These are phyloP conservation scores for Carapus acus DNA, from an alignment of 2,797 vertebrate species.

Conservation along the genomic window DNA sequence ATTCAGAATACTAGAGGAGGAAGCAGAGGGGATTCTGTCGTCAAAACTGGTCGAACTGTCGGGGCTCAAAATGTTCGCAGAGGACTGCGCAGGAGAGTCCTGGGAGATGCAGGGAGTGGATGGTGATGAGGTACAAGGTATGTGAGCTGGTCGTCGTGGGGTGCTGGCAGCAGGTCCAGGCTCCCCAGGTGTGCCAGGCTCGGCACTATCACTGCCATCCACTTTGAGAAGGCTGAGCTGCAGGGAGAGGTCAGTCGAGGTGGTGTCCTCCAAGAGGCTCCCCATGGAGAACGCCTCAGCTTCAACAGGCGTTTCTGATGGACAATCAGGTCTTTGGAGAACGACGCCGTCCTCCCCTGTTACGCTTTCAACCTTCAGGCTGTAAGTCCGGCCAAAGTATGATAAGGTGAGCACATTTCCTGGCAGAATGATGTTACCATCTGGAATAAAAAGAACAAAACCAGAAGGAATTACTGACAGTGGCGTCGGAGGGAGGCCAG, in stretches of 20 bases:
- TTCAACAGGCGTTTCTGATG: slow-evolving; percentile 19
- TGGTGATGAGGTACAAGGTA: slow-evolving; percentile 24
- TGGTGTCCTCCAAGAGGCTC: slow-evolving; percentile 56
- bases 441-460: slow-evolving; percentile 60
- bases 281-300: slow-evolving; percentile 35
- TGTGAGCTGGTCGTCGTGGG: slow-evolving; percentile 46
- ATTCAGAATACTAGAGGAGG: slow-evolving; percentile 51
- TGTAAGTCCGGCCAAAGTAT: slow-evolving; percentile 82
- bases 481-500: not conserved
- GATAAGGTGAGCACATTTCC: slow-evolving; percentile 78
- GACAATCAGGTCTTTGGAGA: slow-evolving; percentile 42
- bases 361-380: slow-evolving; percentile 71
- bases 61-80: slow-evolving; percentile 9
- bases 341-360: slow-evolving; percentile 77
- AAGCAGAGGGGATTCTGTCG: slow-evolving; percentile 25
- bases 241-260: slow-evolving; percentile 74
- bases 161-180: slow-evolving; percentile 63
- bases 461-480: not conserved
- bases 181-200: slow-evolving; percentile 19
- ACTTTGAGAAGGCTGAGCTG: slow-evolving; percentile 76
- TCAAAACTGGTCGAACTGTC: slow-evolving; percentile 29
- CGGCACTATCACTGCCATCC: slow-evolving; percentile 32
- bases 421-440: slow-evolving; percentile 81
- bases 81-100: slow-evolving; percentile 25
- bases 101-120: slow-evolving; percentile 43